Conservation (phyloP, 92 coral and sea anemone genomes). For the Virgularia gustaviana region DNA sequence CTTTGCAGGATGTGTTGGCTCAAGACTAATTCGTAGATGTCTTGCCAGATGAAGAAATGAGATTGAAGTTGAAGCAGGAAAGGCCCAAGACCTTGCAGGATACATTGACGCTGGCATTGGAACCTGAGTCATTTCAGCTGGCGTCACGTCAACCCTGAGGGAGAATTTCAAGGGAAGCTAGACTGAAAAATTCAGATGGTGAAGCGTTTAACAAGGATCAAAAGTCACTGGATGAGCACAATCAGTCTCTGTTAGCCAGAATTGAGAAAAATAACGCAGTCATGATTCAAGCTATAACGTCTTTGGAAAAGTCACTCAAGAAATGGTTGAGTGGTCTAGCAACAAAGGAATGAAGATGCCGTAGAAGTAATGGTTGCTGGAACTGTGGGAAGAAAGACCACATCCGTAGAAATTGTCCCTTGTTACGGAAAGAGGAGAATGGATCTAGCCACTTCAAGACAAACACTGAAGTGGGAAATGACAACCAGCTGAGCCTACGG, state of each 20-base stretch:
- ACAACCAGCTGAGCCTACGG: slow-evolving; percentile 29
- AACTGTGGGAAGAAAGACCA: slow-evolving; percentile 1
- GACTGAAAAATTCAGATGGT: background rate
- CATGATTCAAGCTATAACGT: background rate
- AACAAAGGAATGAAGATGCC: background rate
- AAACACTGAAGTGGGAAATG: slow-evolving; percentile 3
- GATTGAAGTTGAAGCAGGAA: slow-evolving; percentile 22
- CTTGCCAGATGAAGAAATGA: background rate
- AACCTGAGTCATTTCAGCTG: slow-evolving; percentile 47
- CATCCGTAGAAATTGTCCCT: slow-evolving; percentile 4
- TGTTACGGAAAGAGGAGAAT: background rate
- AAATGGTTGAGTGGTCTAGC: background rate
- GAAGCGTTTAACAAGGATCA: background rate
- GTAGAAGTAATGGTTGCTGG: background rate
- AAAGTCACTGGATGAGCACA: background rate
- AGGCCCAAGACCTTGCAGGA: slow-evolving; percentile 48
- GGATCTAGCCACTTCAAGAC: no score
- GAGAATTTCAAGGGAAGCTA: slow-evolving; percentile 1
- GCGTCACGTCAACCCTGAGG: slow-evolving; percentile 36
- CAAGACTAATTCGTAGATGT: slow-evolving; percentile 5
- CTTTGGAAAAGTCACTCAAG: background rate
- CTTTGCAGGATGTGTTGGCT: slow-evolving; percentile 3
- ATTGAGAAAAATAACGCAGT: background rate
- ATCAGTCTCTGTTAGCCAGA: background rate
- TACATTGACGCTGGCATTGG: slow-evolving; percentile 43